These are phyloP conservation scores for Pogoniulus pusillus DNA, from an alignment of 2,797 vertebrate genomes.

Conservation along the genomic window DNA sequence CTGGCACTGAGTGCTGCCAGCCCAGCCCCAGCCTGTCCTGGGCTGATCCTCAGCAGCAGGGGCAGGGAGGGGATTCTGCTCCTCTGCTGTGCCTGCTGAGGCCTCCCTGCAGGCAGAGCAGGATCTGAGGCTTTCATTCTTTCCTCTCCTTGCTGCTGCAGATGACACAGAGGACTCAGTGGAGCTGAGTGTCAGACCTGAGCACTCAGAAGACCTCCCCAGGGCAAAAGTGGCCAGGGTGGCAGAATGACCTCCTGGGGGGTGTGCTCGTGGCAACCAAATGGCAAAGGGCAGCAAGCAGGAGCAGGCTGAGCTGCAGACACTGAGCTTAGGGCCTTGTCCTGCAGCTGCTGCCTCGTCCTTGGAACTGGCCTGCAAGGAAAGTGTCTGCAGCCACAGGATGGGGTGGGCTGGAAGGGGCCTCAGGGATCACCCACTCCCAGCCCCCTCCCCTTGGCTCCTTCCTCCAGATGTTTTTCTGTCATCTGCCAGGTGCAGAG, in stretches of 20 bases:
- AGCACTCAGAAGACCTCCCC: not conserved
- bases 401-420: no score
- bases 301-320: not conserved
- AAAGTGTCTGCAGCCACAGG: not conserved
- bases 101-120: not conserved
- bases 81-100: no score
- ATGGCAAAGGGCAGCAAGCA: not conserved
- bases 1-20: no score
- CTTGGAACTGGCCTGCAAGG: not conserved
- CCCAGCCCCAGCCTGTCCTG: no score
- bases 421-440: no score
- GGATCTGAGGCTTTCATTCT: not conserved
- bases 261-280: not conserved
- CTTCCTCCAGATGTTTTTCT: not conserved
- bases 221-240: not conserved
- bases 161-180: slow-evolving; percentile 51
- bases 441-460: not conserved
- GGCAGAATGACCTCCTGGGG: not conserved
- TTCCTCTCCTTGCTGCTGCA: not conserved
- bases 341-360: not conserved
- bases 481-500: no score
- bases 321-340: not conserved
- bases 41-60: no score
- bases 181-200: slow-evolving; percentile 44
- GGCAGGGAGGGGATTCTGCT: no score